phyloP scores from a whole-genome alignment of 2,797 vertebrate species.

The Poecilia picta region DNA sequence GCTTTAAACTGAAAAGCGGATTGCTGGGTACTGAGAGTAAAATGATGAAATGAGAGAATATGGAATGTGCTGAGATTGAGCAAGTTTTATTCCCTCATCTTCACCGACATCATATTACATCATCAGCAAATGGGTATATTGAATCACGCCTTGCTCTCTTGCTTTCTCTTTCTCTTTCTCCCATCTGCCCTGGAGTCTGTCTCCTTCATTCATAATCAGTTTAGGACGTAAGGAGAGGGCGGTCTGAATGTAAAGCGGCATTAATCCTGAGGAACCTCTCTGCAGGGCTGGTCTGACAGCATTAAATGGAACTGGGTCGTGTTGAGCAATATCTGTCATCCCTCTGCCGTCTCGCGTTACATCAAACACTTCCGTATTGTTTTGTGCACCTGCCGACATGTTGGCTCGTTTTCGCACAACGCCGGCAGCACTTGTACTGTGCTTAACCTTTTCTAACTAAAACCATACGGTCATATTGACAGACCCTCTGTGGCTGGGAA shows the following conservation, averaged over 20 bases:
- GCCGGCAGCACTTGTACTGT: constrained; percentile 4
- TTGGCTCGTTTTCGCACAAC: constrained; percentile 15
- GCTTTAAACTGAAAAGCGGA: constrained; percentile 16
- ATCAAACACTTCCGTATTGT: constrained; percentile 1
- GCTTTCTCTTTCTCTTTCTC: background rate
- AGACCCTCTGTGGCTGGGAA: constrained; percentile 25
- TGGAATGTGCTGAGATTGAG: constrained; percentile 51
- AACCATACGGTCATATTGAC: constrained; percentile 25
- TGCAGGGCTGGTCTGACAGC: background rate
- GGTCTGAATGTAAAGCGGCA: constrained; percentile 2
- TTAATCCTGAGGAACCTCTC: constrained; percentile 15
- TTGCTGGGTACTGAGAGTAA: constrained; percentile 26
- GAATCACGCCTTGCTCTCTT: constrained; percentile 26
- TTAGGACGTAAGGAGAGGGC: constrained; percentile 28
- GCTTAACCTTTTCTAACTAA: constrained; percentile 18
- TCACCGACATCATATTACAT: constrained; percentile 56
- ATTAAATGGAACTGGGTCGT: background rate
- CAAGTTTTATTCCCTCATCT: constrained; percentile 33
- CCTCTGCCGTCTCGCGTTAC: background rate
- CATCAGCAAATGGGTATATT: constrained; percentile 49
- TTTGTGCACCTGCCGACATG: background rate
- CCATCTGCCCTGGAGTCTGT: constrained; percentile 5
- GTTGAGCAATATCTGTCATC: background rate
- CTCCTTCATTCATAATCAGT: constrained; percentile 27
- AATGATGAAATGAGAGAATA: constrained; percentile 62